These are phyloP conservation scores for Salticus scenicus DNA, from an alignment of 2,888 invertebrate genomes.

Conservation along the genomic window DNA sequence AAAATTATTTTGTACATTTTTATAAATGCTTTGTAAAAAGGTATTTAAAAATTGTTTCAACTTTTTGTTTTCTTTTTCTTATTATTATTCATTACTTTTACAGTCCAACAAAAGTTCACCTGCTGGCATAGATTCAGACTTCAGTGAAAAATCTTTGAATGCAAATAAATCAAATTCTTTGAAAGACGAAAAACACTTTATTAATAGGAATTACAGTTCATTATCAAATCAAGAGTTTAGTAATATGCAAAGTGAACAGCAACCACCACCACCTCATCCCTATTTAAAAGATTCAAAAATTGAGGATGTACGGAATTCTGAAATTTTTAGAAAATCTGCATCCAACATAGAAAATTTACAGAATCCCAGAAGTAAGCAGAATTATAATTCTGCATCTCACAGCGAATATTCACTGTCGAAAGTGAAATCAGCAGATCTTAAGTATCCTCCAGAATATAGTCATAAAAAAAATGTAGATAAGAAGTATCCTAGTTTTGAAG, in stretches of 20 bases:
- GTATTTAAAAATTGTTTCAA: neutral
- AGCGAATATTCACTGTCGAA: neutral
- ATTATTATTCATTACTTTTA: neutral
- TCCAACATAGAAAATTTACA: slow-evolving; percentile 16
- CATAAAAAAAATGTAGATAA: slow-evolving; percentile 46
- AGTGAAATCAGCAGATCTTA: slow-evolving; percentile 21
- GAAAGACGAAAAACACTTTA: slow-evolving; percentile 3
- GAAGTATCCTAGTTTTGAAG: slow-evolving; percentile 57
- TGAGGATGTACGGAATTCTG: slow-evolving; percentile 18
- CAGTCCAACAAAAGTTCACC: neutral
- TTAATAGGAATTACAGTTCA: too few relatives aligned
- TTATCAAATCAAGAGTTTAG: neutral
- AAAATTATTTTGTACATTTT: too few relatives aligned
- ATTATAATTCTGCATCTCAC: neutral
- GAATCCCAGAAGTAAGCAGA: neutral
- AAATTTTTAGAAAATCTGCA: neutral
- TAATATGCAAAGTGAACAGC: neutral
- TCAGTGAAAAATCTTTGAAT: neutral
- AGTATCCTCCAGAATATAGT: neutral
- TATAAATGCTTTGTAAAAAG: too few relatives aligned
- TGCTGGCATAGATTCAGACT: neutral
- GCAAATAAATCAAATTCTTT: neutral
- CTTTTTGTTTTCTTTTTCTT: neutral
- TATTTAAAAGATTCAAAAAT: slow-evolving; percentile 52
- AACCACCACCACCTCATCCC: neutral